These are phyloP conservation scores for Centropyge bicolor DNA, from an alignment of 2,797 vertebrate genomes.

Conservation along the genomic window DNA sequence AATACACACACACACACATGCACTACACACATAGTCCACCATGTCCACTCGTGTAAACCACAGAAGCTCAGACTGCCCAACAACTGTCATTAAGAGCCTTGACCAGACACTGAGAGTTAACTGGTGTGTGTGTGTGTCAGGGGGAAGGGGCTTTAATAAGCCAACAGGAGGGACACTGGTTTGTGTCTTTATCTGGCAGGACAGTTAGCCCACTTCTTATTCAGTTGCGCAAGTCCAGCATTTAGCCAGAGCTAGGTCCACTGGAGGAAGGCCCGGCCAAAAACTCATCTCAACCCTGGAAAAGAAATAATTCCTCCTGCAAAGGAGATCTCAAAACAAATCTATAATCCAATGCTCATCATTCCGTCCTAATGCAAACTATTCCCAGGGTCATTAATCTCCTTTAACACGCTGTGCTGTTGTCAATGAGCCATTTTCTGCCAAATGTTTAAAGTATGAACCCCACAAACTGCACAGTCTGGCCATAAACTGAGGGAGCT, in stretches of 20 bases:
- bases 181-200: conserved; percentile 39
- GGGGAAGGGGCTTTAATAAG: conserved; percentile 40
- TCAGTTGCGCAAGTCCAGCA: neutral
- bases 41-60: conserved; percentile 58
- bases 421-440: neutral
- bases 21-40: conserved; percentile 30
- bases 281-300: neutral
- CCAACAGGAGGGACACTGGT: conserved; percentile 35
- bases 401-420: neutral
- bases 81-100: conserved; percentile 73
- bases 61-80: conserved; percentile 77
- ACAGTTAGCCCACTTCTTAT: conserved; percentile 28
- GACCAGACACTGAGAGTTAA: conserved; percentile 61
- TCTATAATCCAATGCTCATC: neutral
- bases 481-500: neutral
- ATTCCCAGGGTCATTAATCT: neutral
- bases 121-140: neutral
- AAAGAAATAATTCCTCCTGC: neutral
- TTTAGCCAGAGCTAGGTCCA: conserved; percentile 8
- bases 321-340: conserved; percentile 16
- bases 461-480: neutral
- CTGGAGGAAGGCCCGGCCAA: neutral
- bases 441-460: neutral
- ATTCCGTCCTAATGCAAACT: neutral
- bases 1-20: conserved; percentile 25